Base-by-base conservation (phyloP, 2,113 vertebrate genomes). In the Callorhinus ursinus region DNA sequence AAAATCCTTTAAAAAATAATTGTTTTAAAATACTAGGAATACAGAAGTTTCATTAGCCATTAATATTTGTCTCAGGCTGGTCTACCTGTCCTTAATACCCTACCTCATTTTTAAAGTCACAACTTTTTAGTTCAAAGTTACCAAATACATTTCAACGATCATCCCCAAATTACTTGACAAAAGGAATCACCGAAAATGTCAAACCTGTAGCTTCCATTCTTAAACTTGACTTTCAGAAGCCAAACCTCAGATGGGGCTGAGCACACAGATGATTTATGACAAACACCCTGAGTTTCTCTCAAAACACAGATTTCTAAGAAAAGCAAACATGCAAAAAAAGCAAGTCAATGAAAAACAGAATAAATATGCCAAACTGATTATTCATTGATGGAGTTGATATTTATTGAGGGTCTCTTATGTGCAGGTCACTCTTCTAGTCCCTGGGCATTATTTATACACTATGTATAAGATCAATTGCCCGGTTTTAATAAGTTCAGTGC, bases 191-290 rank as follows among this genome's bases (percentile, higher is more conserved):
- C 5, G 39, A 79, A 71, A 28, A 81, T 77, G 69, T 92, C 87
- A 21, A 94, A 61, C 10, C n/a, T 88, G 79, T 7, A 88, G 53
- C 49, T 95, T 79, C 42, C 28, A 51, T 4, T 9, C 61, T 22
- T 33, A n/a, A 33, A 90, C 14, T 12, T 46, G 19, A 39, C 67
- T 84, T 95, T 97, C 31, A 84, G 39, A 96, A 97, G 72, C 33
- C 67, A 77, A 69, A 89, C 69, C 39, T 96, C 55, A 80, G 71
- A 85, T 65, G n/a, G 22, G 11, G 3, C 18, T 72, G 19, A 33
- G 82, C 65, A n/a, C 7, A 77, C 9, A 36, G 4, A 81, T 59
- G 15, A 84, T 63, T 82, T 65, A 61, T 2, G 51, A 13, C 26
- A 95, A 96, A 86, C 7, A 36, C n/a, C 71, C 42, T 24, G 19